These are phyloP conservation scores for Microtus oregoni DNA, from an alignment of 2,113 vertebrate species.

Conservation along the genomic window DNA sequence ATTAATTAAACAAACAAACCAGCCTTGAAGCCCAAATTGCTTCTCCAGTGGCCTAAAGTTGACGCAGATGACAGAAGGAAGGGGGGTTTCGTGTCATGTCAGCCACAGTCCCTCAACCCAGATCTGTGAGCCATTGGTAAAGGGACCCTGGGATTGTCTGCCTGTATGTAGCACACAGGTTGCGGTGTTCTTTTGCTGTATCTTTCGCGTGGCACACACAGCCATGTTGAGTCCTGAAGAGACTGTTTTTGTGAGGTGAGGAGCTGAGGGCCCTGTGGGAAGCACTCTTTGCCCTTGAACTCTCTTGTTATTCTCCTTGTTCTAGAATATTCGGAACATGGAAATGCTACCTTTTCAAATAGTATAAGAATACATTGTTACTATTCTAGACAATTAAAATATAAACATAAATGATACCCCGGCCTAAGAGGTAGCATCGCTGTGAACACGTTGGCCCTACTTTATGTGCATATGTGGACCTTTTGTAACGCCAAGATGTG, in stretches of 20 bases:
- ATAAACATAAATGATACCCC: background rate
- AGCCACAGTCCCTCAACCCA: background rate
- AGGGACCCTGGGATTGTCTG: background rate
- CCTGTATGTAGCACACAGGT: background rate
- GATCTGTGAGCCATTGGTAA: background rate
- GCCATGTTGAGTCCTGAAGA: background rate
- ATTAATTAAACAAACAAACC: background rate
- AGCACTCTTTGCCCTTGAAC: background rate
- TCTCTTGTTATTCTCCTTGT: background rate
- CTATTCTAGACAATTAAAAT: background rate
- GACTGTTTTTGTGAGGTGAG: background rate
- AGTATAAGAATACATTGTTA: background rate
- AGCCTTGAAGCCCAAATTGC: background rate
- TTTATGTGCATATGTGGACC: background rate
- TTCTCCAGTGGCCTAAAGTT: background rate
- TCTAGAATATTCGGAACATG: background rate
- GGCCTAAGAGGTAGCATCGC: background rate
- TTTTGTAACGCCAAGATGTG: conserved; percentile 1
- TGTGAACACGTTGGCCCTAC: background rate
- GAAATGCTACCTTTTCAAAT: background rate
- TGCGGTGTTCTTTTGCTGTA: background rate
- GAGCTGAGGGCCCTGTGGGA: background rate
- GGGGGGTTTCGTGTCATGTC: background rate
- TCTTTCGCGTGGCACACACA: background rate
- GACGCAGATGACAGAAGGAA: background rate